Evolutionary conservation across 2,888 invertebrate species (phyloP), one percentile per base, ranked within the genome.

Genomic region (Aporophyla lueneburgensis): DNA sequence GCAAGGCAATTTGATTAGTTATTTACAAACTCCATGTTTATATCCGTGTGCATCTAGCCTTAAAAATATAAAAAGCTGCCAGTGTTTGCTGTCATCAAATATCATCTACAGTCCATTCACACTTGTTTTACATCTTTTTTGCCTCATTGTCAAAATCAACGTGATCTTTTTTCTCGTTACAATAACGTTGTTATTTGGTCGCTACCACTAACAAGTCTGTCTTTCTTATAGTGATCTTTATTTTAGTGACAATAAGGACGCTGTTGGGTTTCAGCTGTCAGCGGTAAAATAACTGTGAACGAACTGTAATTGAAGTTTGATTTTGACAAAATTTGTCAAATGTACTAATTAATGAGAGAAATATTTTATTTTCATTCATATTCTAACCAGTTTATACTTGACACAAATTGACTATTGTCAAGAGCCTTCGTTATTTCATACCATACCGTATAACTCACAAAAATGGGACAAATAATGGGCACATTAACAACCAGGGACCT

Each of bases 401-500:
- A 19, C 33, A 58, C 7, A 56, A n/a, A 40, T 67, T 54, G 24
- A 66, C 54, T 69, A 43, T 75, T 56, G 43, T 24, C 21, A 40
- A 53, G 53, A 62, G 40, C 16, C 19, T 51, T 27, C 24, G 49
- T 51, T 46, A 27, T 59, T 78, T 3, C 14, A 19, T 53, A 74
- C 3, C 21, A 21, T 54, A 61, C 9, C 14, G 19, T 40, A 58
- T 62, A 49, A 46, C 7, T 19, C 21, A 67, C 43, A 9, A 86
- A 74, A 83, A 95, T 96, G 95, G 95, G 95, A 16, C 91, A 92
- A 80, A 80, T 94, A 33, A 2, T 93, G 5, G 95, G 95, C 3
- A 93, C 94, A 0, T 80, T 67, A 1, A 12, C 9, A 4, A 89
- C 93, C 1, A 86, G 80, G 54, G 88, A 93, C 51, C 67, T 96